Conservation (phyloP, 2,113 vertebrate genomes). For the Aptenodytes patagonicus region DNA sequence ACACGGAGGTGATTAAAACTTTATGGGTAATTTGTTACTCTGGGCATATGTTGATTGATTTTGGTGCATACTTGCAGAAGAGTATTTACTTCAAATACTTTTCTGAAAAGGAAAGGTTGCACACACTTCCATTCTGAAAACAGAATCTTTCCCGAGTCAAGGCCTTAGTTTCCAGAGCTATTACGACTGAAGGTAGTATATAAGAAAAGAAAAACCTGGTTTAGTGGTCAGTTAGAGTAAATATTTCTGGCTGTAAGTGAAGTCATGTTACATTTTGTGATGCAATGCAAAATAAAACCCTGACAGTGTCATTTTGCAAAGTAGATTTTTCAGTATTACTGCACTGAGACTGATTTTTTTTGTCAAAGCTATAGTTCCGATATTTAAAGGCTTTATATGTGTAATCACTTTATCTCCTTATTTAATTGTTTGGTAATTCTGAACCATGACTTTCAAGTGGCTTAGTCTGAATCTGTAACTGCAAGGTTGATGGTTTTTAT, state of each 20-base stretch:
- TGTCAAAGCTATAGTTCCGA: fast-evolving
- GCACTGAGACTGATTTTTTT: not conserved
- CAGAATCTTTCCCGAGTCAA: not conserved
- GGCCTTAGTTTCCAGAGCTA: not conserved
- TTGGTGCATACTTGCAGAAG: not conserved
- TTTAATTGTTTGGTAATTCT: conserved; percentile 8
- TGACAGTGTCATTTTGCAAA: not conserved
- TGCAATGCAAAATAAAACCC: not conserved
- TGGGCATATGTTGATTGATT: not conserved
- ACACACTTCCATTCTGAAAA: not conserved
- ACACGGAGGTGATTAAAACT: not conserved
- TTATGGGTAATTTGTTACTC: not conserved
- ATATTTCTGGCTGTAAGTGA: not conserved
- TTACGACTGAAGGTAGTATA: not conserved
- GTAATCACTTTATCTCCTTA: not conserved
- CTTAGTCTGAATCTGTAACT: not conserved
- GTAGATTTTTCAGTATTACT: not conserved
- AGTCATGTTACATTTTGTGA: not conserved
- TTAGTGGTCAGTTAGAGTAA: not conserved
- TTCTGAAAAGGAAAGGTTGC: not conserved
- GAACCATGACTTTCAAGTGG: not conserved
- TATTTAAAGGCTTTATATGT: not conserved
- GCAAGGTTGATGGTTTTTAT: not conserved
- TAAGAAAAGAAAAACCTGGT: not conserved
- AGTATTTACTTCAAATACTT: not conserved